Evolutionary conservation across 2,797 vertebrate species (phyloP).

Genomic region (Picus viridis): DNA sequence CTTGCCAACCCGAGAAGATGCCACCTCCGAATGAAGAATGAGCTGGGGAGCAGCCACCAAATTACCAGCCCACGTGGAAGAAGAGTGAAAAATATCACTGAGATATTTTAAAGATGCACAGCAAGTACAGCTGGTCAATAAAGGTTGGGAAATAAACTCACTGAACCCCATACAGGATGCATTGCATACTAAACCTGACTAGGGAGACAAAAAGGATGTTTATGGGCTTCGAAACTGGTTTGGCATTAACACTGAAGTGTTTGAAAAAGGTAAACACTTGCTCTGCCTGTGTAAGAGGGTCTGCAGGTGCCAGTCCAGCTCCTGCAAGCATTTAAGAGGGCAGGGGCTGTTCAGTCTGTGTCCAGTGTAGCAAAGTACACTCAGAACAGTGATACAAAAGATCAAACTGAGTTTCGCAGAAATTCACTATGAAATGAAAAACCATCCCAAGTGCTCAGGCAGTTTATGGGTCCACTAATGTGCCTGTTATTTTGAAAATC

Average conservation of each 20-base stretch:
- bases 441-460: neutral
- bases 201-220: conserved; percentile 66
- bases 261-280: conserved; percentile 44
- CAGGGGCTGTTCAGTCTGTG: neutral
- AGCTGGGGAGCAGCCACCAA: conserved; percentile 82
- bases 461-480: conserved; percentile 50
- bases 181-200: conserved; percentile 69
- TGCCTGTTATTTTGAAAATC: conserved; percentile 62
- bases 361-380: accelerated
- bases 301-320: neutral
- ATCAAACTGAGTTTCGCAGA: conserved; percentile 35
- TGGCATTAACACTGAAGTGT: conserved; percentile 46
- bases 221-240: conserved; percentile 60
- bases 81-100: conserved; percentile 66
- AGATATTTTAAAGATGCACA: conserved; percentile 79
- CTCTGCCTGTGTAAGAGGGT: neutral
- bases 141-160: conserved; percentile 72
- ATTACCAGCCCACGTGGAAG: conserved; percentile 80
- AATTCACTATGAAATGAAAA: conserved; percentile 66
- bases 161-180: conserved; percentile 50
- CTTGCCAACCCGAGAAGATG: conserved; percentile 84
- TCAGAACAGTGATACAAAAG: neutral
- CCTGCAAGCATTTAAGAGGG: accelerated
- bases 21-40: conserved; percentile 88
- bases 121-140: conserved; percentile 69